phyloP scores from a whole-genome alignment of 2,113 vertebrate genomes.

The Clupea harengus region DNA sequence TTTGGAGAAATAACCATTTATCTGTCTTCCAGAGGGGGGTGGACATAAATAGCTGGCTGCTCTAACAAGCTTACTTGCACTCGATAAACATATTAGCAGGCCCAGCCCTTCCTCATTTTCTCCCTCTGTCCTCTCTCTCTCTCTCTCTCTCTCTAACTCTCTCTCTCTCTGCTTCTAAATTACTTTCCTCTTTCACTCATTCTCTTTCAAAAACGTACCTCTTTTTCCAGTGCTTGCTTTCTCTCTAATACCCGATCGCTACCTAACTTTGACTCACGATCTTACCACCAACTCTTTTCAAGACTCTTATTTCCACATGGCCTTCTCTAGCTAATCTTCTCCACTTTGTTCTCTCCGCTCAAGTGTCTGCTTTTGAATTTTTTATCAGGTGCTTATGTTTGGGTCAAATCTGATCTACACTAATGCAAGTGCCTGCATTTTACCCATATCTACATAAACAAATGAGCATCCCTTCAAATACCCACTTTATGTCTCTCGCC shows the following conservation, averaged over 20 bases:
- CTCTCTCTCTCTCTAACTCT: background rate
- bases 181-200: background rate
- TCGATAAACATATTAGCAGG: conserved; percentile 51
- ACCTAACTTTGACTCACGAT: background rate
- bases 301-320: background rate
- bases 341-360: background rate
- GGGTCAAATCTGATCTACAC: background rate
- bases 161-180: background rate
- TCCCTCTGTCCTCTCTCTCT: background rate
- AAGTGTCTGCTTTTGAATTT: background rate
- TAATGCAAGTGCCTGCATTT: background rate
- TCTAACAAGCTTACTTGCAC: conserved; percentile 54
- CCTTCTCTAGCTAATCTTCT: background rate
- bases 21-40: conserved; percentile 33
- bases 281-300: background rate
- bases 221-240: background rate
- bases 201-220: background rate
- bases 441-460: background rate
- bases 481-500: background rate
- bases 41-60: conserved; percentile 46
- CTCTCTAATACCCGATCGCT: background rate
- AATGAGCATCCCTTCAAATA: background rate
- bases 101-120: background rate
- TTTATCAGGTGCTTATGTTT: background rate
- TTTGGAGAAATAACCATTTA: conserved; percentile 47